Evolutionary conservation across 1,140 invertebrate species (phyloP), one percentile per base, ranked within the genome.

Genomic region (Diorhabda carinulata): DNA sequence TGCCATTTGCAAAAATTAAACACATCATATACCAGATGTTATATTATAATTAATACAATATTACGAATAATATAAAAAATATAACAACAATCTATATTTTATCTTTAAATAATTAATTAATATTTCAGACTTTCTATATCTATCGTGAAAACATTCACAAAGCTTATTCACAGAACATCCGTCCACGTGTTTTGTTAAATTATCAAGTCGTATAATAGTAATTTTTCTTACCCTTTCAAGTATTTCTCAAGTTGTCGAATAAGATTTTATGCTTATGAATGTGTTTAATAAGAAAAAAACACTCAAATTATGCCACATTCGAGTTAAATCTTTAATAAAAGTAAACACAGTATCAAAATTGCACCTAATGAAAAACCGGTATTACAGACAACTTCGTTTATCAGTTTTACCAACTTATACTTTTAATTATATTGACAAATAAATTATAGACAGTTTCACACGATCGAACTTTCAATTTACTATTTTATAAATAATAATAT

Each of bases 161-260:
- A 52, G 56, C 58, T 5, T 7, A 9, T 43, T 57, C 56, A 59
- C 52, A 56, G 40, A 43, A 58, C 25, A 60, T 57, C 57, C 10
- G 68, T 76, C 73, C 72, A 74, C 74, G 73, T 74, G 73, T 76
- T 73, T 76, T 40, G 57, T 10, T 69, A 69, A 68, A 65, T 68
- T 67, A 71, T 74, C 71, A 69, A 67, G 61, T n/a, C 25, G 67
- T 69, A 44, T 59, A 67, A 70, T 67, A 62, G 70, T 57, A 52
- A 70, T 57, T n/a, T 58, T 65, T 52, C 73, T 72, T 58, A 75
- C 73, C 72, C 73, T 68, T 70, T 47, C 45, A 8, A 42, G n/a
- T 25, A 43, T 60, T 60, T 63, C 68, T 76, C 74, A 76, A 73
- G 74, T 76, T 58, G 74, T 74, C 61, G 72, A 69, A 62, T 66